A percentile compares a stretch with the other conserved stretches of the same genome.
Evolutionary conservation across 2,113 vertebrate genomes (phyloP).

Genomic region (Anhinga rufa): DNA sequence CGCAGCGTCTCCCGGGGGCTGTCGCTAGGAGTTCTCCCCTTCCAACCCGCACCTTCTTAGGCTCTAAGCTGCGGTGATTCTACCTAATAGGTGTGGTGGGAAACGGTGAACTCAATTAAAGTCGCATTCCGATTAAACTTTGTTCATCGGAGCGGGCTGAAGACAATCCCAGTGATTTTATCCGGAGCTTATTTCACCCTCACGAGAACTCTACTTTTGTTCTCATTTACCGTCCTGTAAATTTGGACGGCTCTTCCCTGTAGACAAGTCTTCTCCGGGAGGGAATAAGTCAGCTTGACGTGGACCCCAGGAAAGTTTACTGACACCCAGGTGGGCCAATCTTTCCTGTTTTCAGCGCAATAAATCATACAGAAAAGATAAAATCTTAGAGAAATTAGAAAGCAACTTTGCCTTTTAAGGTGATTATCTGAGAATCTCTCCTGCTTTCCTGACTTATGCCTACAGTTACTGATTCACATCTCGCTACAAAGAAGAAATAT

Average conservation of each 20-base stretch:
- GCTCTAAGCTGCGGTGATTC: neutral
- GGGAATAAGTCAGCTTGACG: neutral
- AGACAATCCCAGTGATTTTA: neutral
- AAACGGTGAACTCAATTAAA: neutral
- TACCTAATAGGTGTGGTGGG: neutral
- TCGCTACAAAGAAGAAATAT: neutral
- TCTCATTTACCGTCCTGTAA: neutral
- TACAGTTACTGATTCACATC: neutral
- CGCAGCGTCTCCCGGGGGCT: accelerated
- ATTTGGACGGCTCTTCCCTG: neutral
- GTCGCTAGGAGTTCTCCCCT: accelerated
- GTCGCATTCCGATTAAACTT: neutral
- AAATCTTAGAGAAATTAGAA: neutral
- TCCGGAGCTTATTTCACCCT: neutral
- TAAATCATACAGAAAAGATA: neutral
- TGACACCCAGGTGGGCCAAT: neutral
- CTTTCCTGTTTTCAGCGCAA: neutral
- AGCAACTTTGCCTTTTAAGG: neutral
- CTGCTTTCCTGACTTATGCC: neutral
- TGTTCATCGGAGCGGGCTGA: neutral
- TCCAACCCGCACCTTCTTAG: accelerated
- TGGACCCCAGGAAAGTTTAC: neutral
- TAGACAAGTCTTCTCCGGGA: neutral
- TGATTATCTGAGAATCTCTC: neutral
- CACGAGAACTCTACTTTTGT: neutral